phyloP scores from a whole-genome alignment of 2,113 vertebrate species.

The Muscicapa adusta region DNA sequence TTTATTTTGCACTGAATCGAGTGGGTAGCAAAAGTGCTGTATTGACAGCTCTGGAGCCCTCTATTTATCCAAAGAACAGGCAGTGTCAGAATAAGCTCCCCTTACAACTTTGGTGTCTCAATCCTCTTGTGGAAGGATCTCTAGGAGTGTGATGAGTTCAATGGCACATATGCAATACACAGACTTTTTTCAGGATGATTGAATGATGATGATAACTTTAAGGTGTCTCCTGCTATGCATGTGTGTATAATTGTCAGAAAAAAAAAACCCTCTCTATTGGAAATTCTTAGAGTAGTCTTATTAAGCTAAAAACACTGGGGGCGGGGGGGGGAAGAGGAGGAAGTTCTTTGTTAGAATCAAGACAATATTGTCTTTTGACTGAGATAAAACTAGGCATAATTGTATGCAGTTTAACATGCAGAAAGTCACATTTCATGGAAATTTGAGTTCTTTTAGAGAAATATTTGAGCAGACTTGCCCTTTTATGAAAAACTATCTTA shows the following conservation, averaged over 20 bases:
- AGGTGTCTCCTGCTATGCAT: neutral
- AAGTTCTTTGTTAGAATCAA: neutral
- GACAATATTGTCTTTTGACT: neutral
- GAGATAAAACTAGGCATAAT: neutral
- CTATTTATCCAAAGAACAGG: constrained; percentile 32
- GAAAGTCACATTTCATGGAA: neutral
- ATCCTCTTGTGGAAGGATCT: neutral
- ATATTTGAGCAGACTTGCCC: neutral
- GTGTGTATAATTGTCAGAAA: neutral
- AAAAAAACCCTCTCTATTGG: neutral
- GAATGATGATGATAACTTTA: neutral
- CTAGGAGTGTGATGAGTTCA: fast-evolving
- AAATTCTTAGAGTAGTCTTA: neutral
- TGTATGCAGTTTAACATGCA: neutral
- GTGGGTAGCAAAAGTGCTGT: constrained; percentile 45
- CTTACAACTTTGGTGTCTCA: neutral
- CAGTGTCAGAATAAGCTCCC: neutral
- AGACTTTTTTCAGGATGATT: neutral
- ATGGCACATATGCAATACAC: neutral
- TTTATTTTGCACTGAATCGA: constrained; percentile 44
- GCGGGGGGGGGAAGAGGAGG: too few relatives aligned
- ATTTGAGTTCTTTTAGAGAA: neutral
- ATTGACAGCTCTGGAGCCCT: constrained; percentile 33
- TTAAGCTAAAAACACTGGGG: neutral
- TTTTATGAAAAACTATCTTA: neutral